A percentile compares a stretch with the other conserved stretches of the same genome.
Conservation (phyloP, 2,888 invertebrate genomes). For the Asteroscopus sphinx region DNA sequence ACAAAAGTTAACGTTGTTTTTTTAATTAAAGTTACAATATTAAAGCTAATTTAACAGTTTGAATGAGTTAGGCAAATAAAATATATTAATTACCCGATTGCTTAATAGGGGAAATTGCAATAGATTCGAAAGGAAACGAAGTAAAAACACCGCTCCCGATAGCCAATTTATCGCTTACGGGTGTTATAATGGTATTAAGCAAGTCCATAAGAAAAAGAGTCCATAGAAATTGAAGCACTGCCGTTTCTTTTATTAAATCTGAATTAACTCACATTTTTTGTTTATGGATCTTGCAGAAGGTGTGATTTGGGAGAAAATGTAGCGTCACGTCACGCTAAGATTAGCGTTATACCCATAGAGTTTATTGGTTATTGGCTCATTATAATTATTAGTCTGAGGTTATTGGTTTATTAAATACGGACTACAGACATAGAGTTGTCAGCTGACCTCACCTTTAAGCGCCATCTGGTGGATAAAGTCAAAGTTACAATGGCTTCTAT, state of each 20-base stretch:
- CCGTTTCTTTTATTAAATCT: not conserved
- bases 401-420: no score
- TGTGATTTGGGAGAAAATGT: no score
- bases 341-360: no score
- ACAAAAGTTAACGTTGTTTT: not conserved
- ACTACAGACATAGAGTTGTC: no score
- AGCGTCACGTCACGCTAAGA: no score
- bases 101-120: constrained; percentile 39
- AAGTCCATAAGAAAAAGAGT: constrained; percentile 11
- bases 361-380: no score
- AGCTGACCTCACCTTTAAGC: no score
- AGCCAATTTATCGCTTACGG: constrained; percentile 38
- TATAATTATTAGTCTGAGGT: no score
- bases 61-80: constrained; percentile 45
- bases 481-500: no score
- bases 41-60: constrained; percentile 48
- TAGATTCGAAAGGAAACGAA: constrained; percentile 40
- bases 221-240: constrained; percentile 11
- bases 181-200: constrained; percentile 32
- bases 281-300: no score
- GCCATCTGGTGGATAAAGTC: no score
- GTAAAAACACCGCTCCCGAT: constrained; percentile 30
- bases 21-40: constrained; percentile 43
- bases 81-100: constrained; percentile 58
- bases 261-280: no score